Percentiles rank a stretch among this genome's conserved stretches.
Conservation (phyloP, 2,797 vertebrate genomes). For the Serranus cabrilla region DNA sequence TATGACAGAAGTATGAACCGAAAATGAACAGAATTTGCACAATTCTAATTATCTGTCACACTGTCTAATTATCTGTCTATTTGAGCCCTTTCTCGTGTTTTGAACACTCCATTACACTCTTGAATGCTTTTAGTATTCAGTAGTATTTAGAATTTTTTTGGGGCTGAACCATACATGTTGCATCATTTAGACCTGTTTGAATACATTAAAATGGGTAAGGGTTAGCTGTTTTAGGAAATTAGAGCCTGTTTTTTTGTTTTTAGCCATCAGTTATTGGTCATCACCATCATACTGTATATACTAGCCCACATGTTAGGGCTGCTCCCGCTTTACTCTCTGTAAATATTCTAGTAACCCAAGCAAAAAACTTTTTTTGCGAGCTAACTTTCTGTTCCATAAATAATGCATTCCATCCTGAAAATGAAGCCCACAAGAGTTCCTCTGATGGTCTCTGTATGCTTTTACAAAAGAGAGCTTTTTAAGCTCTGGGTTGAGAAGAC, state of each 20-base stretch:
- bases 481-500: conserved; percentile 21
- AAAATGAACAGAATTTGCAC: no score
- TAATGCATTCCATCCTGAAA: conserved; percentile 59
- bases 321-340: conserved; percentile 22
- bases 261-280: neutral
- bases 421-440: conserved; percentile 38
- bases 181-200: neutral
- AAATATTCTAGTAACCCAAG: conserved; percentile 44
- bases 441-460: conserved; percentile 11
- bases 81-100: no score
- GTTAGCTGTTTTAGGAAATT: no score
- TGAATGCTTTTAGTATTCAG: neutral
- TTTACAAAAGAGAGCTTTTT: conserved; percentile 58
- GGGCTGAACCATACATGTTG: no score
- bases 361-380: conserved; percentile 23
- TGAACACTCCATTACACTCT: neutral
- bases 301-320: neutral
- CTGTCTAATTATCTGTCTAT: no score
- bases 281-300: neutral
- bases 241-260: no score
- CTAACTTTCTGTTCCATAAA: conserved; percentile 52
- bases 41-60: no score
- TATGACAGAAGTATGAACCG: no score
- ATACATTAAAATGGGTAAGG: no score
- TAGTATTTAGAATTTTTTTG: no score